Percentiles rank a stretch among this genome's conserved stretches.
Conservation (phyloP, 2,113 vertebrate genomes). For the Heterochromis multidens region DNA sequence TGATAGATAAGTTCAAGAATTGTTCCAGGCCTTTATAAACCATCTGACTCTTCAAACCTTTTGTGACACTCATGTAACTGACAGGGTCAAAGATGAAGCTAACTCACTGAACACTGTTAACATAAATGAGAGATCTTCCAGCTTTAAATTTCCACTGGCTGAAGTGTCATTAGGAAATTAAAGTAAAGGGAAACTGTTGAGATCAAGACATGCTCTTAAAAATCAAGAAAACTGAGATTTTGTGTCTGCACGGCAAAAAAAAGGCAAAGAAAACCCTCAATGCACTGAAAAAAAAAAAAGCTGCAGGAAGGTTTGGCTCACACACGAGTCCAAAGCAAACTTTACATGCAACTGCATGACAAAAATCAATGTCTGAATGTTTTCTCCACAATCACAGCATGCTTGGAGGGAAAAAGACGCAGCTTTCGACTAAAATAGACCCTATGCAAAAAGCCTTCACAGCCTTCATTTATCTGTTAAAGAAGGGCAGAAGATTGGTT, state of each 20-base stretch:
- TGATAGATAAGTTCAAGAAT: not conserved
- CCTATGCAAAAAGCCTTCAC: not conserved
- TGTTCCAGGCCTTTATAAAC: not conserved
- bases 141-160: not conserved
- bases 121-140: not conserved
- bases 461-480: not conserved
- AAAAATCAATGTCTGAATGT: not conserved
- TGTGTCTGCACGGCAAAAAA: not conserved
- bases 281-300: not conserved
- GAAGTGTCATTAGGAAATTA: not conserved
- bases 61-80: not conserved
- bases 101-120: not conserved
- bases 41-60: not conserved
- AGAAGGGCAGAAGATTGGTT: not conserved
- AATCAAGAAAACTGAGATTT: not conserved
- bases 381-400: accelerated
- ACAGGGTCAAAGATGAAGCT: not conserved
- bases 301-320: not conserved
- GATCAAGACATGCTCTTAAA: not conserved
- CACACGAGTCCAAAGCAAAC: not conserved
- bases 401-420: not conserved
- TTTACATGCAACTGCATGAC: not conserved
- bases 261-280: not conserved
- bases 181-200: not conserved
- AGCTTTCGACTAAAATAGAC: not conserved